Base-by-base conservation (phyloP, 1,140 invertebrate species). In the Cotesia typhae region DNA sequence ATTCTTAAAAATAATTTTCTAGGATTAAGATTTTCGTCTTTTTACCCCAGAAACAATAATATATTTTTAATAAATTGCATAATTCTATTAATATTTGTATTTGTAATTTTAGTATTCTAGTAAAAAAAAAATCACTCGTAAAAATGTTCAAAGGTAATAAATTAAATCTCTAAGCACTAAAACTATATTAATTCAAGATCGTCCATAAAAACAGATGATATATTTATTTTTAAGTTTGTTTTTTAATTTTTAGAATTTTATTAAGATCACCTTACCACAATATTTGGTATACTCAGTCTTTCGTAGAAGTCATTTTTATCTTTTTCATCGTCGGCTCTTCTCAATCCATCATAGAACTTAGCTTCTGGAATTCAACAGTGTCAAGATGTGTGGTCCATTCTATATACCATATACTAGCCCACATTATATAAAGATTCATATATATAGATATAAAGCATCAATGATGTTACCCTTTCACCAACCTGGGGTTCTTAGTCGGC, bases 311-410 rank as follows among this genome's bases (percentile, higher is more conserved):
- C 53, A 63, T 59, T 55, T 75, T 71, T 53, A 63, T 74, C 70
- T 66, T 70, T 81, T 82, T 80, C 81, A 82, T 80, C 70, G 52
- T 41, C 52, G 38, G n/a, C 38, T 67, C 38, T 57, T 12, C 57
- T 38, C 77, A 73, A 86, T 86, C 80, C 84, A 85, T 86, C 84
- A 86, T 86, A 86, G 83, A 84, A 84, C 83, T 81, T 82, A 81
- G 81, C 83, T 85, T 84, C 79, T 84, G 84, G 83, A 86, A 86
- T 85, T 85, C 77, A 82, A 78, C 76, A 71, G 75, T 78, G 68
- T 76, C 82, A 77, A 79, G 79, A 80, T 85, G 84, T 85, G 84
- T 86, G 83, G 84, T 85, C 84, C 5, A 59, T 20, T 9, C 17
- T 59, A 47, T 47, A 47, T 47, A 47, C 41, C 41, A 47, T 47